These are phyloP conservation scores for Odontamblyopus rebecca DNA, from an alignment of 2,797 vertebrate genomes.

Conservation along the genomic window DNA sequence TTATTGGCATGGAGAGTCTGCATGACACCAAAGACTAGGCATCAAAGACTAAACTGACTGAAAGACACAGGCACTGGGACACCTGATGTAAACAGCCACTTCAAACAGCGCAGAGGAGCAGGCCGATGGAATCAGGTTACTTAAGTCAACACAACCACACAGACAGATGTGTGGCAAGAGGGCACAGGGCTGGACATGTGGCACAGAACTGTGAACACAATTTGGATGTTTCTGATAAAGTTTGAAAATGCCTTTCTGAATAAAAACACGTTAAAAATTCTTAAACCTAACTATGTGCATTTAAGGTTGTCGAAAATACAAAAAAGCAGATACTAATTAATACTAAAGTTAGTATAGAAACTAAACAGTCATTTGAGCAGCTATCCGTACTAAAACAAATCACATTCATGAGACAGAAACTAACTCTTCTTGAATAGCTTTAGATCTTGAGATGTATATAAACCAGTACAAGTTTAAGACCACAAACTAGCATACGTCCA, in stretches of 20 bases:
- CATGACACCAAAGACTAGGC: background rate
- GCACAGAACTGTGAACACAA: slow-evolving; percentile 21
- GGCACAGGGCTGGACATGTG: slow-evolving; percentile 18
- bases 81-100: slow-evolving; percentile 54
- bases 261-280: too few relatives aligned
- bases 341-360: too few relatives aligned
- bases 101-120: slow-evolving; percentile 41
- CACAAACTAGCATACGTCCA: too few relatives aligned
- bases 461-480: too few relatives aligned
- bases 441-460: too few relatives aligned
- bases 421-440: too few relatives aligned
- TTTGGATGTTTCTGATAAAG: background rate
- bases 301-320: too few relatives aligned
- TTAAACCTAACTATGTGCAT: background rate
- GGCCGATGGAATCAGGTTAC: slow-evolving; percentile 31
- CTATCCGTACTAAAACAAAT: too few relatives aligned
- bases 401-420: too few relatives aligned
- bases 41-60: slow-evolving; percentile 6
- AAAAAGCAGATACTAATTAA: too few relatives aligned
- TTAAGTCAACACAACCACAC: slow-evolving; percentile 40
- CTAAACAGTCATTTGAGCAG: too few relatives aligned
- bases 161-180: slow-evolving; percentile 16
- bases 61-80: slow-evolving; percentile 29
- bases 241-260: background rate
- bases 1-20: slow-evolving; percentile 1